phyloP scores from a whole-genome alignment of 2,888 invertebrate genomes.

The Nipponacmea schrenckii region DNA sequence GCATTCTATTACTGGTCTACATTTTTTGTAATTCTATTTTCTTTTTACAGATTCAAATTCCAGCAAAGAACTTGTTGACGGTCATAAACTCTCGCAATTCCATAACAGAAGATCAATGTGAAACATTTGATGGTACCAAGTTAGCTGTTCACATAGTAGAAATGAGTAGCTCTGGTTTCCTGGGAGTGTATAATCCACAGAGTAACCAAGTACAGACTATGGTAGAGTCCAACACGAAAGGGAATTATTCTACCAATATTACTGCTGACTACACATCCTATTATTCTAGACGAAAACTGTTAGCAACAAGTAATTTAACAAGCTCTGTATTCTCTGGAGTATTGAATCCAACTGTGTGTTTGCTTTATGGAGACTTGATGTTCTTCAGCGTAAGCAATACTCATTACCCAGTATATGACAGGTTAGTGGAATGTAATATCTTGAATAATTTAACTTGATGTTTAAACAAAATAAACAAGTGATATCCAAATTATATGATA shows the following conservation, averaged over 20 bases:
- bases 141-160: slow-evolving; percentile 43
- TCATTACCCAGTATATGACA: slow-evolving; percentile 64
- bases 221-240: slow-evolving; percentile 50
- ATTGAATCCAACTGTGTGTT: slow-evolving; percentile 58
- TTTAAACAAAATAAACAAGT: too few relatives aligned
- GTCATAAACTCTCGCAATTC: slow-evolving; percentile 54
- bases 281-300: slow-evolving; percentile 44
- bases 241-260: slow-evolving; percentile 47
- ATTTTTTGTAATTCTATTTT: neutral
- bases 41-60: slow-evolving; percentile 49
- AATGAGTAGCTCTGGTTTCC: slow-evolving; percentile 45
- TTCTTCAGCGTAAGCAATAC: slow-evolving; percentile 56
- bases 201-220: slow-evolving; percentile 35
- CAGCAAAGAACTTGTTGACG: slow-evolving; percentile 40
- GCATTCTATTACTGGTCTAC: too few relatives aligned
- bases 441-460: too few relatives aligned
- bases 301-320: slow-evolving; percentile 45
- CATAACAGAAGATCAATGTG: slow-evolving; percentile 50
- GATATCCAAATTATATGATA: too few relatives aligned
- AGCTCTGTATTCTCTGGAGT: slow-evolving; percentile 57
- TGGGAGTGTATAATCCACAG: slow-evolving; percentile 60
- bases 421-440: slow-evolving; percentile 38
- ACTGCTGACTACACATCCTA: slow-evolving; percentile 35
- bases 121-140: slow-evolving; percentile 33
- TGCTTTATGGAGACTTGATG: slow-evolving; percentile 58